Conservation (phyloP, 2,797 vertebrate genomes). For the Cottoperca gobio region DNA sequence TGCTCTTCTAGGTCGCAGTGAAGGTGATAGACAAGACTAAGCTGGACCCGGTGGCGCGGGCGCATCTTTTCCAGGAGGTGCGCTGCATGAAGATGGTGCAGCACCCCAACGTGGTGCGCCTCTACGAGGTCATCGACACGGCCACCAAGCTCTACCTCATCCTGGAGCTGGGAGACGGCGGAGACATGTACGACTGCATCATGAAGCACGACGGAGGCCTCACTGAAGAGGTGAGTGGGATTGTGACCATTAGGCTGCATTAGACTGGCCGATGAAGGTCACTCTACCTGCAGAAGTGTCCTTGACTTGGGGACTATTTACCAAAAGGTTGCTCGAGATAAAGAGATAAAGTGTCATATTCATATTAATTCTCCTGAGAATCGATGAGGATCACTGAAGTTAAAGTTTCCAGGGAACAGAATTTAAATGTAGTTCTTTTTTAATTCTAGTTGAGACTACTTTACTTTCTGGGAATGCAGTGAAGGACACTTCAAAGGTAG, state of each 20-base stretch:
- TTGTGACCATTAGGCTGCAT: not conserved
- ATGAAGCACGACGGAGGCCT: conserved; percentile 99
- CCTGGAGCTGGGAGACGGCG: conserved; percentile 97
- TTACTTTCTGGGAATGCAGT: not conserved
- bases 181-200: conserved; percentile 99
- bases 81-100: conserved; percentile 99
- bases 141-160: conserved; percentile 99
- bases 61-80: conserved; percentile 98
- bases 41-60: conserved; percentile 93
- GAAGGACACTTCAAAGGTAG: conserved; percentile 37
- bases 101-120: conserved; percentile 97
- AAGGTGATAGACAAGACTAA: conserved; percentile 99
- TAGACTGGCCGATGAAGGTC: not conserved
- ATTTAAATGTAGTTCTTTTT: not conserved
- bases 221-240: conserved; percentile 88
- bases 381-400: not conserved
- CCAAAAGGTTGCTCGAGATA: not conserved
- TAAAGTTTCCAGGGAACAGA: not conserved
- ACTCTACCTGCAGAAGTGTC: not conserved
- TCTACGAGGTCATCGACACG: conserved; percentile 99
- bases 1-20: conserved; percentile 88
- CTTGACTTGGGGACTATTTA: not conserved
- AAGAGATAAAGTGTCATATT: not conserved
- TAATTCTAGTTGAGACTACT: not conserved
- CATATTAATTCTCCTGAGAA: not conserved